Base-by-base conservation (phyloP, 2,888 invertebrate genomes). In the Dromius quadrimaculatus region DNA sequence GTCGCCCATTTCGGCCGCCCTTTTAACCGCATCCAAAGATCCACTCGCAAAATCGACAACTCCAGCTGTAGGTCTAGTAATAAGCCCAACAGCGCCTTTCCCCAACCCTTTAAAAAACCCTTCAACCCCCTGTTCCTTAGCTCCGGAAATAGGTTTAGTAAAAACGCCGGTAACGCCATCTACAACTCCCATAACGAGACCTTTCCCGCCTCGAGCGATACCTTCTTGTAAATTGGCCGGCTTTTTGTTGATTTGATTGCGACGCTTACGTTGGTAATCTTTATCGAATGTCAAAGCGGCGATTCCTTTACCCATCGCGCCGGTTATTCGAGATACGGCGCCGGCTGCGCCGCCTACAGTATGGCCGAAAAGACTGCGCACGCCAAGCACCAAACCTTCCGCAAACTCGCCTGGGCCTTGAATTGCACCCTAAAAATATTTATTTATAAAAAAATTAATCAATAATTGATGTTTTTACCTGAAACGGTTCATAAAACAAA, bases 371-470 rank as follows among this genome's bases (percentile, higher is more conserved):
- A 99, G 87, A 75, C 96, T 96, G 72, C 93, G 89, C 19, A 99
- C 94, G 57, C 99, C 99, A 59, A 98, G 85, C 71, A 94, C 91
- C 74, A 99, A 84, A 0, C 99, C 99, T 83, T 98, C 98, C 0
- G 96, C 98, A 84, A 99, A 99, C 85, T 99, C 99, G 71, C 97
- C 97, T 8, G 98, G 98, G 0, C 99, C 99, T 85, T 98, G 97
- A 82, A 99, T 96, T 1, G 97, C 97, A 32, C 97, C 97, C 92
- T 95, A 82, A 2, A 76, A 73, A 69, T 72, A n/a, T n/a, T n/a
- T 15, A 17, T 15, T 6, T 47, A n/a, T 22, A 50, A 28, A 61
- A 6, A 72, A 70, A 50, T 20, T 23, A 3, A 32, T 47, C n/a
- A n/a, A 8, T 32, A 20, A 17, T 11, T 28, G 28, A 34, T 36